Evolutionary conservation across 1,140 invertebrate genomes (phyloP).

Genomic region (Pseudachorutes palmiensis): DNA sequence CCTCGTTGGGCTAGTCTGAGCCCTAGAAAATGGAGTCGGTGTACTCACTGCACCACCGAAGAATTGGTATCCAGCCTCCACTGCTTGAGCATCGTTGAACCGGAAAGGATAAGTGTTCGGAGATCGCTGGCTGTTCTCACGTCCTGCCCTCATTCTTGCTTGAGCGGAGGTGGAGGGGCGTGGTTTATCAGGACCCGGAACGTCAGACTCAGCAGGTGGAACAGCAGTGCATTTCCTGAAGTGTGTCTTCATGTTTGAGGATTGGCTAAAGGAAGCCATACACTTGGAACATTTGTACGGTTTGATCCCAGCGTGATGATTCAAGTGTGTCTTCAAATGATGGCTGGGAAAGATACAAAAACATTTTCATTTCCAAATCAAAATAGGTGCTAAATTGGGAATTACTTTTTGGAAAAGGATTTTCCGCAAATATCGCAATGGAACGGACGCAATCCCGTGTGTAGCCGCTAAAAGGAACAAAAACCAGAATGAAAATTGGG

Average conservation of each 20-base stretch:
- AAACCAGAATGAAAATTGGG: slow-evolving; percentile 1
- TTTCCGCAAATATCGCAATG: slow-evolving; percentile 48
- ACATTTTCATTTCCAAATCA: too few species aligned
- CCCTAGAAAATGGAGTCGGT: too few species aligned
- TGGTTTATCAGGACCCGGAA: neutral
- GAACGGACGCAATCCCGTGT: slow-evolving; percentile 49
- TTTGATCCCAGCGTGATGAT: slow-evolving; percentile 56
- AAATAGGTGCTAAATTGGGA: neutral
- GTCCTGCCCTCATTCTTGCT: too few species aligned
- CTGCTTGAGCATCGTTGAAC: too few species aligned
- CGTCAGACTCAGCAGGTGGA: neutral
- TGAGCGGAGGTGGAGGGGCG: neutral
- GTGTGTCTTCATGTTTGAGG: slow-evolving; percentile 69
- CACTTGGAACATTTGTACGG: slow-evolving; percentile 67
- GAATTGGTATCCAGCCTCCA: too few species aligned
- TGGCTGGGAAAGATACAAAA: slow-evolving; percentile 36
- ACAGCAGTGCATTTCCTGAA: slow-evolving; percentile 55
- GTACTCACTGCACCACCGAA: too few species aligned
- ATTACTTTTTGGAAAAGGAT: slow-evolving; percentile 46
- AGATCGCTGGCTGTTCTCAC: too few species aligned
- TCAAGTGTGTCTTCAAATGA: slow-evolving; percentile 47
- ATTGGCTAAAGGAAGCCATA: slow-evolving; percentile 62
- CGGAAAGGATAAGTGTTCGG: too few species aligned
- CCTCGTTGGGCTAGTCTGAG: too few species aligned
- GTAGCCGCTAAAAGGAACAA: slow-evolving; percentile 36